A percentile compares a stretch with the other conserved stretches of the same genome.
Evolutionary conservation across 2,888 invertebrate species (phyloP).

Genomic region (Phyllotreta cruciferae): DNA sequence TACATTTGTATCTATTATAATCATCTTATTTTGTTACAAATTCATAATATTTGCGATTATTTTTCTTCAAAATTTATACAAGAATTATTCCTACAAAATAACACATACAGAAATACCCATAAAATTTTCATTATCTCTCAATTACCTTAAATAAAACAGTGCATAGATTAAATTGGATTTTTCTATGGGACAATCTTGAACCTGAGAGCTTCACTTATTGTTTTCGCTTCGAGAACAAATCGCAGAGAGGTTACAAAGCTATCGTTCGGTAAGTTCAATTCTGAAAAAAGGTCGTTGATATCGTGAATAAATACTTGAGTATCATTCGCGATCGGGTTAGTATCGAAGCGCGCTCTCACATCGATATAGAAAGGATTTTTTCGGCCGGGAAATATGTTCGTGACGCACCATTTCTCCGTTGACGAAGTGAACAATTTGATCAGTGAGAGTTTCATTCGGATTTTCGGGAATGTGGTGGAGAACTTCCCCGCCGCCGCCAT

Average conservation of each 20-base stretch:
- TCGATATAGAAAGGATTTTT: not conserved
- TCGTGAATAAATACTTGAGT: conserved; percentile 32
- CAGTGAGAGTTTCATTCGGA: conserved; percentile 64
- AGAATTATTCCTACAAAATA: too few species aligned
- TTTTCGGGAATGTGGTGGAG: conserved; percentile 72
- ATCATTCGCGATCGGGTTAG: conserved; percentile 16
- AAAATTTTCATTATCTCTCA: too few species aligned
- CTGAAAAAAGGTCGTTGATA: conserved; percentile 38
- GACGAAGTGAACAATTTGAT: conserved; percentile 65
- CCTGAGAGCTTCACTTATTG: conserved; percentile 9
- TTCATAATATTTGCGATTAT: too few species aligned
- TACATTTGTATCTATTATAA: not conserved
- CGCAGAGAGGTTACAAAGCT: conserved; percentile 13
- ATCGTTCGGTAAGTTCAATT: conserved; percentile 16
- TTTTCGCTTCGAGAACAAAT: conserved; percentile 4
- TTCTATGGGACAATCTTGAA: not conserved
- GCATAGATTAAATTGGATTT: too few species aligned
- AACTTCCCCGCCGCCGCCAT: conserved; percentile 65
- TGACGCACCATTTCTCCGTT: conserved; percentile 54
- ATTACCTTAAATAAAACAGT: too few species aligned
- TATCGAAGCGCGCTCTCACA: not conserved
- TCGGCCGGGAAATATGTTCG: conserved; percentile 35
- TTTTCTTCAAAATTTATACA: too few species aligned
- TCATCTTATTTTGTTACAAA: not conserved
- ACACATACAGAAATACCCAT: too few species aligned